Evolutionary conservation across 92 coral and sea anemone species (phyloP), one percentile per base, ranked within the genome.

Genomic region (Phenganax subtilis): DNA sequence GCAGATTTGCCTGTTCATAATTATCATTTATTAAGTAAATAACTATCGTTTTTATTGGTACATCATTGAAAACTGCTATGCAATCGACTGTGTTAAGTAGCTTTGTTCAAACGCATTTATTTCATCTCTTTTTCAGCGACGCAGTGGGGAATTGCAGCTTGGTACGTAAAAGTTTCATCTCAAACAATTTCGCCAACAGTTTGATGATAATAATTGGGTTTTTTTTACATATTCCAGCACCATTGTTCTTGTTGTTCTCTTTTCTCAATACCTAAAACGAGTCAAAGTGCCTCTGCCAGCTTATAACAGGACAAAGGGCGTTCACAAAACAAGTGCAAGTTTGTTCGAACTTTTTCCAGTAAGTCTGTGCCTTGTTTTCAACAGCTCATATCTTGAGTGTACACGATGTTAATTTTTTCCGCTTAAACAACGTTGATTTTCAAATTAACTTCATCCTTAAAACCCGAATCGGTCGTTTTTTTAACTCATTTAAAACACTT

Each of bases 341-440:
- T 25, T 88, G 68, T 90, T 90, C 72, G 85, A 88, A 60, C 73
- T 85, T 20, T 90, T 90, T 62, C 93, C 93, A 12, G 93, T 90
- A 64, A 83, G 93, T 87, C 31, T 12, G 27, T 20, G 25, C 25
- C 25, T 20, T 20, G 25, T 20, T 20, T 20, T 20, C 25, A 20
- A 20, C 25, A 20, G 25, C 25, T 20, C 25, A 20, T 20, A 20
- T 20, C 25, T 20, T 20, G 25, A 20, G 25, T 20, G 25, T 20
- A 20, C 25, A 20, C 25, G 25, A 17, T 71, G 55, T 71, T 52
- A 20, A 20, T 47, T 71, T 47, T 52, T 72, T 51, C 9, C 25
- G 25, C 25, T 20, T 20, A 20, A 20, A 20, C 25, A 20, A 20
- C 25, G 25, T 20, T 20, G 25, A 20, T 20, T 20, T 20, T 20